Percentiles rank a stretch among this genome's conserved stretches.
phyloP scores from a whole-genome alignment of 1,140 invertebrate genomes.

The Cheumatopsyche charites region DNA sequence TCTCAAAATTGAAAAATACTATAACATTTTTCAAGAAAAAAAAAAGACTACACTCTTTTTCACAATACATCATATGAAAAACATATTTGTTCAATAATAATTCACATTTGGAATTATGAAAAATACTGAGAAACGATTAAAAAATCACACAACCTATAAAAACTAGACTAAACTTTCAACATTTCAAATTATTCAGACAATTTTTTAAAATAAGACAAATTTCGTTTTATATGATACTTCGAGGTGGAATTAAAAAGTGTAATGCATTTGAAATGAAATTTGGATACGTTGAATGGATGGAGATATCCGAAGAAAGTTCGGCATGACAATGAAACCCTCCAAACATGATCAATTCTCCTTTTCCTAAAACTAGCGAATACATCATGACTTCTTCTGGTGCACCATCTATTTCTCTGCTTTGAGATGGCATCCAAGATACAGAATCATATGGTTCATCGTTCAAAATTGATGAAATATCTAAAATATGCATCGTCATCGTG shows the following conservation, averaged over 20 bases:
- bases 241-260: conserved; percentile 78
- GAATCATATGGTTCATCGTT: conserved; percentile 64
- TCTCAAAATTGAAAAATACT: no score
- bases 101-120: no score
- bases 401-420: conserved; percentile 64
- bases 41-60: no score
- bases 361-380: conserved; percentile 86
- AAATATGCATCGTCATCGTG: conserved; percentile 81
- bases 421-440: conserved; percentile 78
- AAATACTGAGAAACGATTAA: no score
- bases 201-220: no score
- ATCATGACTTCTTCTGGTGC: conserved; percentile 89
- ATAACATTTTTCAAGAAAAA: no score
- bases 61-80: no score
- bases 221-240: conserved; percentile 69
- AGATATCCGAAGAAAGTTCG: conserved; percentile 50
- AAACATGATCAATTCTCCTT: conserved; percentile 93
- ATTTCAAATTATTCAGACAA: no score
- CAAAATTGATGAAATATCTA: conserved; percentile 81
- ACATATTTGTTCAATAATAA: no score
- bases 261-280: conserved; percentile 79
- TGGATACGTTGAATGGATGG: conserved; percentile 56
- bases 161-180: no score
- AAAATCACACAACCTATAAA: no score
- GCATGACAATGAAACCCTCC: conserved; percentile 87